Evolutionary conservation across 64 coral and sea anemone species (phyloP), one percentile per base, ranked within the genome.

Genomic region (Stichodactyla mertensii): DNA sequence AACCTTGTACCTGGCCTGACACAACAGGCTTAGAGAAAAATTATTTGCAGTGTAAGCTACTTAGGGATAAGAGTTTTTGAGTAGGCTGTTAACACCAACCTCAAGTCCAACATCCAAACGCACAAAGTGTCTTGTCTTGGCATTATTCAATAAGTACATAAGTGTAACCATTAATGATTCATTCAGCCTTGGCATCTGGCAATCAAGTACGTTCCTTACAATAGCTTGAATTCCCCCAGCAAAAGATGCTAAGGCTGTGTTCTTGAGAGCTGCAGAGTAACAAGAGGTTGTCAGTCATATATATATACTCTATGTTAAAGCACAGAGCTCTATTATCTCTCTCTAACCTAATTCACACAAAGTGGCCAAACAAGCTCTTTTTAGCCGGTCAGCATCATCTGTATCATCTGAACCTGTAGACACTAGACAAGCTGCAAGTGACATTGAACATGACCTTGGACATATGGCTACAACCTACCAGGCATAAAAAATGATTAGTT

Each of bases 91-190:
- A 4, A 45, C 10, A 74, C 52, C 55, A 91, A 95, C 97, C 93
- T 99, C 97, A 84, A 99, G 87, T 56, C 97, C 97, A 20, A 99
- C 93, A 92, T 99, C 86, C 31, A 92, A 82, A 24, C 90, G 93
- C 16, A 99, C 90, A 62, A 89, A 95, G 23, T 54, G 89, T 59
- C 97, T 84, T 26, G 93, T 88, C 19, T 92, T 85, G 16, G 90
- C 83, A 57, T 87, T 90, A 55, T 88, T 99, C 62, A 99, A 54
- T 61, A 99, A 82, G 27, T 90, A 99, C 4, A 99, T 55, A 54
- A 99, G 85, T 11, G 96, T 95, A 57, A 92, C 86, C 79, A 99
- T 89, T 64, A 99, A 83, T 28, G 93, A 94, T 82, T 99, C 97
- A 67, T 99, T 99, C 57, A 99, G 82, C 10, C 92, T 83, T 27